phyloP scores from a whole-genome alignment of 2,888 invertebrate species.

The Beris morrisii region DNA sequence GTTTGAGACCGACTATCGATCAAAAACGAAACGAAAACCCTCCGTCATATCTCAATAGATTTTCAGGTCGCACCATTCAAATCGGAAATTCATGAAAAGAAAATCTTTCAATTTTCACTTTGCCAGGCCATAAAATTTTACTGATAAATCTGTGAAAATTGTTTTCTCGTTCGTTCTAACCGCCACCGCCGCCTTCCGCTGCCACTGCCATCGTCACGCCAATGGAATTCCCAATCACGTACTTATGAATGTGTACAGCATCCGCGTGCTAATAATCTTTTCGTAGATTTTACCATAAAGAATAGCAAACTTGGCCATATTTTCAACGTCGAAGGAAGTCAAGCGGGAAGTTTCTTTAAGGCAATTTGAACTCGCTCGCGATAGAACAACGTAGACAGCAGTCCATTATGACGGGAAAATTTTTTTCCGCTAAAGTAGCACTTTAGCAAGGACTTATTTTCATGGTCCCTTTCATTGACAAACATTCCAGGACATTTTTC shows the following conservation, averaged over 20 bases:
- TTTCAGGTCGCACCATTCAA: not conserved
- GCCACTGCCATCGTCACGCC: not conserved
- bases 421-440: too few species aligned
- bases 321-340: too few species aligned
- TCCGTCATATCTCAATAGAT: slow-evolving; percentile 3
- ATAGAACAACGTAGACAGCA: too few species aligned
- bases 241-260: not conserved
- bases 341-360: too few species aligned
- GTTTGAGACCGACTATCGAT: not conserved
- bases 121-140: slow-evolving; percentile 22
- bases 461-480: too few species aligned
- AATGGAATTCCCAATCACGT: slow-evolving; percentile 7
- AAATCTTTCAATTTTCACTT: slow-evolving; percentile 23
- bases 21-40: not conserved
- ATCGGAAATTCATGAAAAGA: slow-evolving; percentile 5
- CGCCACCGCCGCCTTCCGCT: not conserved
- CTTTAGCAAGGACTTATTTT: too few species aligned
- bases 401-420: too few species aligned
- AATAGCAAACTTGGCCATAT: too few species aligned
- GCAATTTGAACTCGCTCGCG: too few species aligned
- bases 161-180: not conserved
- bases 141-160: slow-evolving; percentile 1
- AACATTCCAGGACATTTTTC: too few species aligned
- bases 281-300: too few species aligned
- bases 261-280: too few species aligned